Evolutionary conservation across 2,113 vertebrate genomes (phyloP).

Genomic region (Aphyosemion australe): DNA sequence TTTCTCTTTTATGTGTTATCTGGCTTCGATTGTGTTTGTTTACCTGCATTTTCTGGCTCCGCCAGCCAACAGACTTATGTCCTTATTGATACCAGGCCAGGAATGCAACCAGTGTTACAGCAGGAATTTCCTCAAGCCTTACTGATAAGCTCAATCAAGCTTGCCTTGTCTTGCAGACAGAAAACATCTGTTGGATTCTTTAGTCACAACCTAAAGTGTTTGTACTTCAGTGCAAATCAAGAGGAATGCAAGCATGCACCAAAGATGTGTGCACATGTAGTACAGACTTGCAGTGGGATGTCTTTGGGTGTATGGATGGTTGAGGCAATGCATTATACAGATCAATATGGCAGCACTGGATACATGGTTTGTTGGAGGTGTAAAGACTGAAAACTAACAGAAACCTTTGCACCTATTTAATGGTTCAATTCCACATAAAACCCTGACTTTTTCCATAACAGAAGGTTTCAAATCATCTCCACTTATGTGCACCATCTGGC

Average conservation of each 20-base stretch:
- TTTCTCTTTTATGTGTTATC: slow-evolving; percentile 54
- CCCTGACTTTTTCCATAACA: no score
- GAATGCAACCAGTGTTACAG: slow-evolving; percentile 28
- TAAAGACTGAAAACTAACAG: no score
- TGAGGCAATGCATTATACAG: slow-evolving; percentile 2
- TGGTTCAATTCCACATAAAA: no score
- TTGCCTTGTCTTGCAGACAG: slow-evolving; percentile 56
- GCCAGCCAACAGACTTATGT: background rate
- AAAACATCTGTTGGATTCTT: slow-evolving; percentile 66
- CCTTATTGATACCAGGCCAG: slow-evolving; percentile 20
- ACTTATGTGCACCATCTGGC: no score
- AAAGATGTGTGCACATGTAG: slow-evolving; percentile 31
- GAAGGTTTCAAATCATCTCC: no score
- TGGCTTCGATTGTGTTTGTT: slow-evolving; percentile 58
- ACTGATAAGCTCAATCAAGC: slow-evolving; percentile 47
- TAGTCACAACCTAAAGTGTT: slow-evolving; percentile 29
- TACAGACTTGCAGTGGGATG: slow-evolving; percentile 7
- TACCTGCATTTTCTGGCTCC: slow-evolving; percentile 46
- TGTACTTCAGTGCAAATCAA: slow-evolving; percentile 14
- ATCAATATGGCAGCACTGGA: no score
- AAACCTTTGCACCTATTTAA: no score
- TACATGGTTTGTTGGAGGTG: no score
- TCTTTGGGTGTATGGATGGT: background rate
- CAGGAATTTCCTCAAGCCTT: slow-evolving; percentile 34
- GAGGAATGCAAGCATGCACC: background rate